Base-by-base conservation (phyloP, 2,113 vertebrate genomes). In the Nycticebus coucang region DNA sequence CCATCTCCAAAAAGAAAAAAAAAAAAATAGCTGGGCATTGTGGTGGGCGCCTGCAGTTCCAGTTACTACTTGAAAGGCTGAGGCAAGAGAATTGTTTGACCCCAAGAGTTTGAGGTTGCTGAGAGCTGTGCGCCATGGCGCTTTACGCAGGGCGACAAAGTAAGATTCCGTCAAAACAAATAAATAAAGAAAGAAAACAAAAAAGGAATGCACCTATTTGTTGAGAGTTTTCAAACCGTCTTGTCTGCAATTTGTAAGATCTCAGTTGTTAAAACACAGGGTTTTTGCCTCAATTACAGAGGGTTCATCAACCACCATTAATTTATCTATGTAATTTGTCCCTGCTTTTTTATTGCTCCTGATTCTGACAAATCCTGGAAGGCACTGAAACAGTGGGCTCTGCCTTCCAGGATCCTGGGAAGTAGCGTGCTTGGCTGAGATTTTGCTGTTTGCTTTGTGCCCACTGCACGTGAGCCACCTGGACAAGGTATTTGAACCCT, bases 381-480 rank as follows among this genome's bases (percentile, higher is more conserved):
- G 45, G 26, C 19, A 0, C 37, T 68, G 41, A 19, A 12, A 9
- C 18, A 26, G n/a, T 17, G n/a, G 30, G 66, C 55, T 66, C 79
- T 30, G 33, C 37, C 57, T 45, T 24, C 15, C 7, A 30, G 85
- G 83, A 9, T 30, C 60, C 37, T 37, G 79, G 82, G 35, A 64
- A 28, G 5, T 17, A 11, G 75, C 1, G 55, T 62, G 10, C 77
- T 79, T 69, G 87, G 12, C 28, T 26, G 79, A 45, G 72, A 9
- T 13, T 4, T 59, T 10, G 5, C 60, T 41, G 37, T 22, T 66
- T 24, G 57, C 80, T 80, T 24, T 5, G 15, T 50, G 57, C 6
- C 66, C 57, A 4, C 14, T 0, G 45, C 60, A 15, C 4, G 1
- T 3, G 55, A 37, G 62, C 12, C 11, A 14, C 0, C 0, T 5